Conservation (phyloP, 2,888 invertebrate genomes). For the Melipona beecheii region DNA sequence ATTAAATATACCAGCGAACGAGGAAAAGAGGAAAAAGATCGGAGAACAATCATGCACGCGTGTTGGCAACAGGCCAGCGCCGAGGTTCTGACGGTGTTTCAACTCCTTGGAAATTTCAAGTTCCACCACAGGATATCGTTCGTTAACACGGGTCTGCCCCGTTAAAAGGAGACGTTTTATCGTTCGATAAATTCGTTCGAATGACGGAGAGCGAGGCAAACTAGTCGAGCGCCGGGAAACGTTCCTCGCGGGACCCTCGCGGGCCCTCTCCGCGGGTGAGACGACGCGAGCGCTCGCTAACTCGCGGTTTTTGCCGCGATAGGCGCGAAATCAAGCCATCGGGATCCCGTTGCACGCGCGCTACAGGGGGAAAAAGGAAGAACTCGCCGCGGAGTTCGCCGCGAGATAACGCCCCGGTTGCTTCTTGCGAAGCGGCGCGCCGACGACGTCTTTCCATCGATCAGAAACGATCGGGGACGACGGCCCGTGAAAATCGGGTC, state of each 20-base stretch:
- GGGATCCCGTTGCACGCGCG: constrained; percentile 64
- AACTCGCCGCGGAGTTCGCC: constrained; percentile 19
- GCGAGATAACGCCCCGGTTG: constrained; percentile 36
- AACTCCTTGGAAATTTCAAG: constrained; percentile 25
- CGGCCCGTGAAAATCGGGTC: constrained; percentile 31
- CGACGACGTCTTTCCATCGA: neutral
- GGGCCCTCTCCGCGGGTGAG: constrained; percentile 8
- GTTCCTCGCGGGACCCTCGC: neutral
- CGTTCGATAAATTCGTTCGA: constrained; percentile 36
- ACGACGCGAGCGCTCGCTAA: constrained; percentile 18
- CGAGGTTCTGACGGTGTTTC: neutral
- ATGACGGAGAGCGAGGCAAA: neutral
- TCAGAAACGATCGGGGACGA: constrained; percentile 39
- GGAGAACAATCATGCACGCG: constrained; percentile 4
- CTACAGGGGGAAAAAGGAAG: constrained; percentile 50
- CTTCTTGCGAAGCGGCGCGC: constrained; percentile 30
- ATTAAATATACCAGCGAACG: constrained; percentile 6
- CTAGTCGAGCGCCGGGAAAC: neutral
- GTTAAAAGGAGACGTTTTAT: constrained; percentile 35
- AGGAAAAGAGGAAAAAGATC: constrained; percentile 1
- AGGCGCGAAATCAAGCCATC: constrained; percentile 59
- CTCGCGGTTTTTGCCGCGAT: constrained; percentile 47
- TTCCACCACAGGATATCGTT: constrained; percentile 15
- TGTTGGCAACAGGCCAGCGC: neutral
- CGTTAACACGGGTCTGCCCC: constrained; percentile 17